Percentiles rank a stretch among this genome's conserved stretches.
Conservation (phyloP, 1,140 invertebrate genomes). For the Arion vulgaris region DNA sequence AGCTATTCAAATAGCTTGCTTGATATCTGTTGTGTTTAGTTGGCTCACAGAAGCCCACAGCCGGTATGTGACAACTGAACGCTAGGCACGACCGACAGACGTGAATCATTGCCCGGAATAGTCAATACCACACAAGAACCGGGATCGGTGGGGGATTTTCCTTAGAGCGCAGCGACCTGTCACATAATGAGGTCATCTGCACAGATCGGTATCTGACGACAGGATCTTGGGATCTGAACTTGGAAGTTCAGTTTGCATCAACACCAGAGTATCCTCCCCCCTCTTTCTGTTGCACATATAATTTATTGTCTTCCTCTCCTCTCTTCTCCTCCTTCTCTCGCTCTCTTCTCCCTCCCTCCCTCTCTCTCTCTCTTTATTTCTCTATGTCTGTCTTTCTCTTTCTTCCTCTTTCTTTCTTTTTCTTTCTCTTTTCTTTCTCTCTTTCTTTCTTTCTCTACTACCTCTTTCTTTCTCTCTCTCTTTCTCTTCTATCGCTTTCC, state of each 20-base stretch:
- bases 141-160: not conserved
- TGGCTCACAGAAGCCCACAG: not conserved
- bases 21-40: not conserved
- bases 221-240: not conserved
- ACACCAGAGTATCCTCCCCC: too few relatives aligned
- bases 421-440: not conserved
- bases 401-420: not conserved
- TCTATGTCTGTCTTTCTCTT: too few relatives aligned
- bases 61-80: not conserved
- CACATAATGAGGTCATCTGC: not conserved
- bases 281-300: too few relatives aligned
- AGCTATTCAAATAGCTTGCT: not conserved
- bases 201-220: not conserved
- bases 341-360: not conserved
- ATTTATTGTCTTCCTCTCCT: not conserved
- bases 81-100: not conserved
- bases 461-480: not conserved
- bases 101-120: not conserved
- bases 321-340: not conserved
- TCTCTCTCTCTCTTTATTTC: not conserved
- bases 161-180: conserved; percentile 2
- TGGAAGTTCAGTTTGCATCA: too few relatives aligned
- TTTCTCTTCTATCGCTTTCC: not conserved
- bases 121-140: conserved; percentile 1
- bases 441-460: not conserved